Evolutionary conservation across 37 sponge, comb jelly and placozoan genomes (phyloP), one percentile per base, ranked within the genome.

Genomic region (Ianthella basta): DNA sequence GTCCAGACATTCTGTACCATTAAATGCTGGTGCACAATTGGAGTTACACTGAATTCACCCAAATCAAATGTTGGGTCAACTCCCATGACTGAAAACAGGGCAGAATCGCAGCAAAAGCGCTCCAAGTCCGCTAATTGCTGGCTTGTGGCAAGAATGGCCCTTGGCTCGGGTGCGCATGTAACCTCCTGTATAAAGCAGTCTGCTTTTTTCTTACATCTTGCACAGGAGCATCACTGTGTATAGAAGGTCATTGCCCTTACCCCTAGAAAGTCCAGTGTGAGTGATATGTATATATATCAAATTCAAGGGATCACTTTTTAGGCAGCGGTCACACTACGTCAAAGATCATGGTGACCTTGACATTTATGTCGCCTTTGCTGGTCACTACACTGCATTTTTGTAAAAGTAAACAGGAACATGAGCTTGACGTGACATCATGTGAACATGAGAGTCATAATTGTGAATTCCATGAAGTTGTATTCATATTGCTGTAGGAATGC

Each of bases 51-150:
- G 57, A 87, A 87, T 0, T 87, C 88, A 61, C 63, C 63, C 4
- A 87, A 53, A 82, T 87, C 82, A 63, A 40, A 87, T 25, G 88
- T 87, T 0, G 88, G 80, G 35, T 87, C 88, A 29, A 50, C 77
- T 21, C 57, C 53, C 15, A 87, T 53, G 15, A 87, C 65, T 41
- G 54, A 59, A 5, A 74, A 82, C 3, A 19, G 18, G 6, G 37
- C 0, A 13, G n/a, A 18, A 39, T 87, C n/a, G 25, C 81, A 78
- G 23, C 37, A 35, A 24, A 87, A 87, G 15, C 83, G 74, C 29
- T 38, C 65, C 63, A 87, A 32, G 39, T 87, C 83, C 19, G 5
- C 15, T 0, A 87, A 20, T 44, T 87, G 88, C 82, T 69, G 66
- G 14, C 82, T 82, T 36, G 25, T 55, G 19, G 27, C 59, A 44